Conservation (phyloP, 2,113 vertebrate species). For the Solea solea region DNA sequence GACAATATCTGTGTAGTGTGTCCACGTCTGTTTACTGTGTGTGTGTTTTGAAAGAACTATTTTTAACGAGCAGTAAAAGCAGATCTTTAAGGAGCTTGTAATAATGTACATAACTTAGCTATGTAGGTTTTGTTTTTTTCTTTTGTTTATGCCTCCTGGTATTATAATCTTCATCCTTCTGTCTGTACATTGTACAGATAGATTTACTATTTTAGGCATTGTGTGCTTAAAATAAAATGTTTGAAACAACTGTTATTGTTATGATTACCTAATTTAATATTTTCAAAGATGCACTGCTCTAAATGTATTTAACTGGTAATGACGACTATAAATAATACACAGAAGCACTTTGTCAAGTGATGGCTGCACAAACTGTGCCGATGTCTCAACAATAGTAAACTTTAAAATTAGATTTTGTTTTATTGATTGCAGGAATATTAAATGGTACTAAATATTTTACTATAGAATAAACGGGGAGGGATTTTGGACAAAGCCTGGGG, state of each 20-base stretch:
- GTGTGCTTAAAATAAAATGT: conserved; percentile 41
- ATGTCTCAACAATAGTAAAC: too few relatives aligned
- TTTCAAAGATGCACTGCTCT: not conserved
- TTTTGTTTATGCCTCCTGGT: conserved; percentile 15
- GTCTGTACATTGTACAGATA: conserved; percentile 45
- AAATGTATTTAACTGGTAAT: too few relatives aligned
- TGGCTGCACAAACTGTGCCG: too few relatives aligned
- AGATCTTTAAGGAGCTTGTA: conserved; percentile 16
- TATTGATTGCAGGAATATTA: not conserved
- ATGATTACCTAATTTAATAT: not conserved
- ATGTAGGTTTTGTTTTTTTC: conserved; percentile 26
- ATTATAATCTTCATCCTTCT: conserved; percentile 1
- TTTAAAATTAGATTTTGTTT: too few relatives aligned
- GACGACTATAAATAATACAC: not conserved
- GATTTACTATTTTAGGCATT: conserved; percentile 46
- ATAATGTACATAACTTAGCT: conserved; percentile 60
- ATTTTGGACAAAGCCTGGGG: not conserved
- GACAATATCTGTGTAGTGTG: conserved; percentile 86
- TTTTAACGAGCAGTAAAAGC: not conserved
- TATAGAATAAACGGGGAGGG: too few relatives aligned
- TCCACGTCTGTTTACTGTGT: not conserved
- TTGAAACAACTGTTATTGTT: not conserved
- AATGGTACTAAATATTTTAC: not conserved
- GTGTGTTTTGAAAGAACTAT: not conserved
- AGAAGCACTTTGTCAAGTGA: not conserved